Conservation (phyloP, 2,797 vertebrate genomes). For the Petrocephalus sullivani region DNA sequence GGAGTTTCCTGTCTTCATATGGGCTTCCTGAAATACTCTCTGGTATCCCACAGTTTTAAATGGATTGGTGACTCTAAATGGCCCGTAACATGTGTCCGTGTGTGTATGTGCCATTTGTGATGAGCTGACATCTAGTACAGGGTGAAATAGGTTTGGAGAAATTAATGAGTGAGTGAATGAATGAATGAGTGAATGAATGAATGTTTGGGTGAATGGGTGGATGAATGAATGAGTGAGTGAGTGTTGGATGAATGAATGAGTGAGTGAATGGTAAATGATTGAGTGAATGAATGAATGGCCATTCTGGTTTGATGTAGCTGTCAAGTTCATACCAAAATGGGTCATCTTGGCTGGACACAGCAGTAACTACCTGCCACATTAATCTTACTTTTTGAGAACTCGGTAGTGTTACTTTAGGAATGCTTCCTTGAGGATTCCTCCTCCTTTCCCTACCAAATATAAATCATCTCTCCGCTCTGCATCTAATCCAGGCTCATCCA, state of each 20-base stretch:
- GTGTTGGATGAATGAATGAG: neutral
- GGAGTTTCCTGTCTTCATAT: neutral
- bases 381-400: neutral
- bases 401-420: neutral
- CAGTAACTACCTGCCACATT: neutral
- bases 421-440: neutral
- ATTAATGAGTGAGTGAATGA: neutral
- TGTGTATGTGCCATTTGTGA: neutral
- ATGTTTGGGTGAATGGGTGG: neutral
- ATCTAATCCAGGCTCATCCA: conserved; percentile 76
- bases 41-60: neutral
- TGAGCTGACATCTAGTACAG: neutral
- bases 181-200: neutral
- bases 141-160: neutral
- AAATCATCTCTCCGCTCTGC: neutral
- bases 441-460: neutral
- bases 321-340: neutral
- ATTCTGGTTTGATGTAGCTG: neutral
- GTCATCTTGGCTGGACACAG: neutral
- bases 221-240: neutral
- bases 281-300: neutral
- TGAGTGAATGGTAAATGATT: neutral
- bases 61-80: conserved; percentile 34
- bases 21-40: neutral
- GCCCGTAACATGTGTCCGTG: neutral